These are phyloP conservation scores for Ooceraea biroi DNA, from an alignment of 1,140 invertebrate species.

Conservation along the genomic window DNA sequence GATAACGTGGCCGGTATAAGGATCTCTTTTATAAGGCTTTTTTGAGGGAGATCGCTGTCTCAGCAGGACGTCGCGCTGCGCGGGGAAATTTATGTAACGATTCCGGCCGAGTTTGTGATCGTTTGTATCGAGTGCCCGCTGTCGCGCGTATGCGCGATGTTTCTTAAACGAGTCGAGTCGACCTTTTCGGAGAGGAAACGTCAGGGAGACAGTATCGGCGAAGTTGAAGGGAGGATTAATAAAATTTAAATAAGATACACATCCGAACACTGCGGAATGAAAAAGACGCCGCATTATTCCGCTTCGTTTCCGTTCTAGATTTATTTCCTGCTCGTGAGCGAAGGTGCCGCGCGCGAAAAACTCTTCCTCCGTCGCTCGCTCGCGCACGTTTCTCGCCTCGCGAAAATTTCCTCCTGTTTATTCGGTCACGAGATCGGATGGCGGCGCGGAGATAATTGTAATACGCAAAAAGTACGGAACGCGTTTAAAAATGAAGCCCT, in stretches of 20 bases:
- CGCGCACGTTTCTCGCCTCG: constrained; percentile 9
- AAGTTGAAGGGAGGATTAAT: background rate
- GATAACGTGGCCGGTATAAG: constrained; percentile 57
- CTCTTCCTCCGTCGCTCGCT: background rate
- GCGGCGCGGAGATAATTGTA: constrained; percentile 18
- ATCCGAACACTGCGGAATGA: background rate
- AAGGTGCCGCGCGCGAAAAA: background rate
- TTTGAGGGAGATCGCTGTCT: constrained; percentile 43
- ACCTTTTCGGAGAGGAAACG: background rate
- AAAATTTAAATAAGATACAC: background rate
- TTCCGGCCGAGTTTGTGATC: constrained; percentile 1
- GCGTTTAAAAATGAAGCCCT: constrained; percentile 6
- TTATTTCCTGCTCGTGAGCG: background rate
- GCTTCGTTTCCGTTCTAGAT: constrained; percentile 8
- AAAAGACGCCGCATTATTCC: background rate
- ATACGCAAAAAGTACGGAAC: background rate
- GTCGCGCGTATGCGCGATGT: no score
- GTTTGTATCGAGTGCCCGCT: constrained; percentile 7
- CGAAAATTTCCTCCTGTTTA: constrained; percentile 45
- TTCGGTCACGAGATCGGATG: background rate
- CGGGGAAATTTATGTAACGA: constrained; percentile 47
- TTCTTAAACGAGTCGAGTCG: background rate
- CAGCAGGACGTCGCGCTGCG: constrained; percentile 49
- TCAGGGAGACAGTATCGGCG: background rate
- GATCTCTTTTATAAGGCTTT: constrained; percentile 23